These are phyloP conservation scores for Harpalus rufipes DNA, from an alignment of 2,888 invertebrate genomes.

Conservation along the genomic window DNA sequence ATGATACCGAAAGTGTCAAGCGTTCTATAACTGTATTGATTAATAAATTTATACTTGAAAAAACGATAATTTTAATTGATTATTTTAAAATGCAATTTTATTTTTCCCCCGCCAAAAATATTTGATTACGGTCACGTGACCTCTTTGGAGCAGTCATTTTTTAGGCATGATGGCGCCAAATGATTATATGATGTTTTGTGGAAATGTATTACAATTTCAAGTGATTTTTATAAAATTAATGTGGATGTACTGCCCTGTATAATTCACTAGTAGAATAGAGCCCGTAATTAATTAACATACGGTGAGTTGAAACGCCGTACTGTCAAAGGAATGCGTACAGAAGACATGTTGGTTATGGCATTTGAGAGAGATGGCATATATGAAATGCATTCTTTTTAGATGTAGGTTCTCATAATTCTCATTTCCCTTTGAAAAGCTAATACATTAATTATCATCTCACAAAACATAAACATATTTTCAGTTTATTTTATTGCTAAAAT, in stretches of 20 bases:
- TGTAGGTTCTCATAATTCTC: constrained; percentile 29
- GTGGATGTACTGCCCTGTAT: constrained; percentile 24
- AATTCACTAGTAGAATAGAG: constrained; percentile 29
- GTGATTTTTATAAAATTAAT: constrained; percentile 68
- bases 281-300: constrained; percentile 56
- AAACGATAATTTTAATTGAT: constrained; percentile 62
- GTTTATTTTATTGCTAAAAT: neutral
- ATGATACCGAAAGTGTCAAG: neutral
- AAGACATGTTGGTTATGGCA: constrained; percentile 80
- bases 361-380: constrained; percentile 74
- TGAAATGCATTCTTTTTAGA: constrained; percentile 37
- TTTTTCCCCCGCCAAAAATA: constrained; percentile 72
- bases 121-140: constrained; percentile 78
- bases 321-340: constrained; percentile 78
- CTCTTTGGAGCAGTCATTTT: constrained; percentile 77
- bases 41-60: neutral
- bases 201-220: constrained; percentile 71
- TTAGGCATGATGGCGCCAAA: constrained; percentile 81
- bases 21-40: neutral
- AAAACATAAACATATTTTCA: neutral
- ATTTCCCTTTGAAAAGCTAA: constrained; percentile 18
- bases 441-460: constrained; percentile 12
- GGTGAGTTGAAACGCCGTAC: constrained; percentile 74
- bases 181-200: constrained; percentile 77
- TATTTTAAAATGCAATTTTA: constrained; percentile 65